These are phyloP conservation scores for Cotesia glomerata DNA, from an alignment of 1,140 invertebrate species.

Conservation along the genomic window DNA sequence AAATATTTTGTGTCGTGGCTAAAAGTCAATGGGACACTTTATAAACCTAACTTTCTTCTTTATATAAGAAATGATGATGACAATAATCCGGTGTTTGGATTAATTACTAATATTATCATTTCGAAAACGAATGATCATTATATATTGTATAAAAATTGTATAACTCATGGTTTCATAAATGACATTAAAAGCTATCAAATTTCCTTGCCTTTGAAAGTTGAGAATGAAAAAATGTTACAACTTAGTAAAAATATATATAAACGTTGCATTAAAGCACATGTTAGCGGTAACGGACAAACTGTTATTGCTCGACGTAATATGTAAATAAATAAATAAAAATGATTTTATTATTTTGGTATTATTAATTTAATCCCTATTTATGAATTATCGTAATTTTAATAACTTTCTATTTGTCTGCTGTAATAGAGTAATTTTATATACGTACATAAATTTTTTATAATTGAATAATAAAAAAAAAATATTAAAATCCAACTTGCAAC, in stretches of 20 bases:
- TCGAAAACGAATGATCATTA: not conserved
- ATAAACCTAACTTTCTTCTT: not conserved
- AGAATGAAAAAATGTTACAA: not conserved
- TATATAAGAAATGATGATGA: not conserved
- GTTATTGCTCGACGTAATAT: conserved; percentile 11
- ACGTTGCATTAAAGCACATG: not conserved
- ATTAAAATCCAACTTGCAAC: too few species aligned
- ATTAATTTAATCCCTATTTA: too few species aligned
- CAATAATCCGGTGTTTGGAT: not conserved
- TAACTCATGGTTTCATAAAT: not conserved
- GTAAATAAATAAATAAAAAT: not conserved
- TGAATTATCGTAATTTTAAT: too few species aligned
- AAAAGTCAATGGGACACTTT: not conserved
- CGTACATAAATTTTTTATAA: too few species aligned
- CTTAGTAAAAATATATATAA: not conserved
- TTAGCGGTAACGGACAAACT: conserved; percentile 72
- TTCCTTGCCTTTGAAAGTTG: not conserved
- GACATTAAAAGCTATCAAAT: not conserved
- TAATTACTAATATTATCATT: not conserved
- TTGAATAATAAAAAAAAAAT: too few species aligned
- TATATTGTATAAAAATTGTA: not conserved
- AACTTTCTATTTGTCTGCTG: too few species aligned
- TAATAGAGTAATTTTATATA: too few species aligned
- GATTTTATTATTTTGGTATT: too few species aligned
- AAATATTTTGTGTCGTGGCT: conserved; percentile 65